phyloP scores from a whole-genome alignment of 1,140 invertebrate species.

The Trachymyrmex septentrionalis region DNA sequence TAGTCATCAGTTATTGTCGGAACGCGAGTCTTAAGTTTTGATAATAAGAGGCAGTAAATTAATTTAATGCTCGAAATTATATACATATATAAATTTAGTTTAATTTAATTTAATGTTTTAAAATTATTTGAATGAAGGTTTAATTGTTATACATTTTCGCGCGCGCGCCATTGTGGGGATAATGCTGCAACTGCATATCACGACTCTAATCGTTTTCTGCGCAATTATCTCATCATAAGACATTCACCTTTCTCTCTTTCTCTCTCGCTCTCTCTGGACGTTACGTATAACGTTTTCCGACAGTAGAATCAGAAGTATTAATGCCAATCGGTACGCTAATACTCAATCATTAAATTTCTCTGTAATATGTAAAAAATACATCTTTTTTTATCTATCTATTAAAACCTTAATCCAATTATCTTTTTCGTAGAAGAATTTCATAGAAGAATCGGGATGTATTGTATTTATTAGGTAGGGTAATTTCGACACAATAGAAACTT shows the following conservation, averaged over 20 bases:
- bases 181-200: background rate
- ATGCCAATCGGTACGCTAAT: background rate
- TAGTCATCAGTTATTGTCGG: slow-evolving; percentile 1
- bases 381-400: background rate
- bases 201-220: background rate
- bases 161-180: no score
- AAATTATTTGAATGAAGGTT: background rate
- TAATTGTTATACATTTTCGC: background rate
- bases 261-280: background rate
- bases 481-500: no score
- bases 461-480: background rate
- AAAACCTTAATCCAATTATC: background rate
- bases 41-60: slow-evolving; percentile 1
- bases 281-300: slow-evolving; percentile 26
- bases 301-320: background rate
- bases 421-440: no score
- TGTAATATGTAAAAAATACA: background rate
- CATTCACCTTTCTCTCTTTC: slow-evolving; percentile 39
- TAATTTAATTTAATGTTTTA: background rate
- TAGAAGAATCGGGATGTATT: background rate
- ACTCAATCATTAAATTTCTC: background rate
- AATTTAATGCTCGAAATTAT: background rate
- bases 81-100: no score
- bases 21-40: background rate
- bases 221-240: slow-evolving; percentile 50